These are phyloP conservation scores for Andrena bicolor DNA, from an alignment of 2,888 invertebrate genomes.

Conservation along the genomic window DNA sequence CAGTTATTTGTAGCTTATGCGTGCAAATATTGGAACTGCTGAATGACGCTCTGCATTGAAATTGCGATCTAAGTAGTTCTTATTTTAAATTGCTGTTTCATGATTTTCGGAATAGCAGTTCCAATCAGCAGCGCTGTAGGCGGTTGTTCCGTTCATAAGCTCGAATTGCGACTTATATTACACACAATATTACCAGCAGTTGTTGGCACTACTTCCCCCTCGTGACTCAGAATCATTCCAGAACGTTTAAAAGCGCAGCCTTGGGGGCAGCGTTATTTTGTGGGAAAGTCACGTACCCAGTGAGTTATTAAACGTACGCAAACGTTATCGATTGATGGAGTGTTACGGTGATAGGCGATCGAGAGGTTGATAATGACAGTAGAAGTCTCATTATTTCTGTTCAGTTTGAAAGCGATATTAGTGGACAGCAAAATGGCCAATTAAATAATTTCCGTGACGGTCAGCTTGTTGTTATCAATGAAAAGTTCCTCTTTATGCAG, in stretches of 20 bases:
- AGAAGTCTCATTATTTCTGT: background rate
- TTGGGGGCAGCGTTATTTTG: background rate
- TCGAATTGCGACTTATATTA: background rate
- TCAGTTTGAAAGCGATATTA: background rate
- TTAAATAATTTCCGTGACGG: background rate
- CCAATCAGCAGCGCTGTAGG: background rate
- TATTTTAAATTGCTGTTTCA: background rate
- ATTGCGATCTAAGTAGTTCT: background rate
- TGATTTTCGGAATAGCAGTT: background rate
- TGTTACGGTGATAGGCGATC: background rate
- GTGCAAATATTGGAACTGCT: background rate
- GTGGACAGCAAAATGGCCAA: no score
- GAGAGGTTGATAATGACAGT: no score
- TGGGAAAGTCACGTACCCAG: slow-evolving; percentile 7
- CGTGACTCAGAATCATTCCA: slow-evolving; percentile 18
- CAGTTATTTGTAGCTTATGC: slow-evolving; percentile 1
- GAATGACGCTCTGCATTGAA: no score
- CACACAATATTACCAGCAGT: background rate
- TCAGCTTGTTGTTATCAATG: background rate
- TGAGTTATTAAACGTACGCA: background rate
- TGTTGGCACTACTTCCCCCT: slow-evolving; percentile 17
- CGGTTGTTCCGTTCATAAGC: background rate
- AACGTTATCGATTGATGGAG: background rate
- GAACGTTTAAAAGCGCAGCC: background rate
- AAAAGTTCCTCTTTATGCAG: background rate